Evolutionary conservation across 2,888 invertebrate species (phyloP).

Genomic region (Ceriagrion tenellum): DNA sequence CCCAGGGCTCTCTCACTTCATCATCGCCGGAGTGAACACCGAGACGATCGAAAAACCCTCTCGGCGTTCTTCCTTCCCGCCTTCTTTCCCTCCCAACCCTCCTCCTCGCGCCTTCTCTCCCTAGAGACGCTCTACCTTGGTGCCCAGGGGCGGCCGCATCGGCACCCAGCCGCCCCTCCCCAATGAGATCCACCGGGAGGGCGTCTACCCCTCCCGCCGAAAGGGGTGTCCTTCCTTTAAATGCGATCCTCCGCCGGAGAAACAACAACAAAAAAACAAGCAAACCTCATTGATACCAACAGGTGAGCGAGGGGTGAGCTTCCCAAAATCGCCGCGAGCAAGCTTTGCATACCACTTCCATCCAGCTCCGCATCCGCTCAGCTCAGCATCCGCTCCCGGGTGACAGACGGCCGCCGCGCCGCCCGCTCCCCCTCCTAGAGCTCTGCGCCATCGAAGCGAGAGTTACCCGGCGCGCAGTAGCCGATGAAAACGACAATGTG

Average conservation of each 20-base stretch:
- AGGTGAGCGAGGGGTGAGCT: slow-evolving; percentile 44
- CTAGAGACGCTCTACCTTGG: neutral
- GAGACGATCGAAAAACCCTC: neutral
- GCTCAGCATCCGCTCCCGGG: neutral
- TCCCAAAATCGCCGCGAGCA: slow-evolving; percentile 43
- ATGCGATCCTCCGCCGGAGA: neutral
- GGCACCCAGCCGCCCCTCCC: no score
- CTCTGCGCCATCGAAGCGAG: neutral
- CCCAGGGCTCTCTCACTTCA: neutral
- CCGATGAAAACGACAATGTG: no score
- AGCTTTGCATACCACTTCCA: slow-evolving; percentile 41
- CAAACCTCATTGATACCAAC: slow-evolving; percentile 37
- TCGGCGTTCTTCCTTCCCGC: neutral
- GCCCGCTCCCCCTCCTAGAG: neutral
- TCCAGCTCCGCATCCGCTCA: neutral
- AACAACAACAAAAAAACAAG: neutral
- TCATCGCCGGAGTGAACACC: neutral
- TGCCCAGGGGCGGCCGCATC: no score
- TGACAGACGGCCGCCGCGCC: neutral
- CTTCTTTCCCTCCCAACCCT: neutral
- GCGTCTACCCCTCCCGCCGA: neutral
- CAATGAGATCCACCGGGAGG: no score
- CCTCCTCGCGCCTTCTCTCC: neutral
- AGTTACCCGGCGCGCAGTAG: no score
- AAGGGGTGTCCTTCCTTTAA: neutral